Conservation (phyloP, 1,140 invertebrate species). For the Drosophila equinoxialis region DNA sequence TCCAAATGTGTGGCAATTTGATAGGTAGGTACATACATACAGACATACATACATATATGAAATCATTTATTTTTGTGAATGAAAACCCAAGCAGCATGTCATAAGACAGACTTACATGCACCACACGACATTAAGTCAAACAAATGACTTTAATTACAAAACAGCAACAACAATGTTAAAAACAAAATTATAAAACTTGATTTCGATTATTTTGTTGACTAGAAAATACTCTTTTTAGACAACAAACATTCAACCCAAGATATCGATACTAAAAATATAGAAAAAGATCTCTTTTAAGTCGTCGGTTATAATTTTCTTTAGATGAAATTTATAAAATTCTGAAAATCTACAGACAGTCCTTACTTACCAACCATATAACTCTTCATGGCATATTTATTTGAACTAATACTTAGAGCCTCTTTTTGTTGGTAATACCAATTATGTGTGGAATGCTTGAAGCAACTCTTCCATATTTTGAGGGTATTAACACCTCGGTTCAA, state of each 20-base stretch:
- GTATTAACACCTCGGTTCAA: neutral
- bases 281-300: no score
- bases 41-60: neutral
- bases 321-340: no score
- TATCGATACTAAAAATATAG: no score
- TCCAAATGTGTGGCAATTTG: constrained; percentile 64
- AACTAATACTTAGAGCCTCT: neutral
- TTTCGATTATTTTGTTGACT: neutral
- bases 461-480: neutral
- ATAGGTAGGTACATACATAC: no score
- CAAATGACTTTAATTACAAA: constrained; percentile 72
- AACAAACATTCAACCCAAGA: no score
- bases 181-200: neutral
- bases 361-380: neutral
- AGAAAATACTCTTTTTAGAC: neutral
- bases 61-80: constrained; percentile 39
- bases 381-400: no score
- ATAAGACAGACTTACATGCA: constrained; percentile 15
- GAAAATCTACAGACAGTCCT: no score
- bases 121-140: constrained; percentile 36
- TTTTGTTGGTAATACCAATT: no score
- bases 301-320: no score
- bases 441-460: no score
- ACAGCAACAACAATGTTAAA: constrained; percentile 14
- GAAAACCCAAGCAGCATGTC: constrained; percentile 45